Evolutionary conservation across 2,797 vertebrate species (phyloP).

Genomic region (Aphelocoma californica): DNA sequence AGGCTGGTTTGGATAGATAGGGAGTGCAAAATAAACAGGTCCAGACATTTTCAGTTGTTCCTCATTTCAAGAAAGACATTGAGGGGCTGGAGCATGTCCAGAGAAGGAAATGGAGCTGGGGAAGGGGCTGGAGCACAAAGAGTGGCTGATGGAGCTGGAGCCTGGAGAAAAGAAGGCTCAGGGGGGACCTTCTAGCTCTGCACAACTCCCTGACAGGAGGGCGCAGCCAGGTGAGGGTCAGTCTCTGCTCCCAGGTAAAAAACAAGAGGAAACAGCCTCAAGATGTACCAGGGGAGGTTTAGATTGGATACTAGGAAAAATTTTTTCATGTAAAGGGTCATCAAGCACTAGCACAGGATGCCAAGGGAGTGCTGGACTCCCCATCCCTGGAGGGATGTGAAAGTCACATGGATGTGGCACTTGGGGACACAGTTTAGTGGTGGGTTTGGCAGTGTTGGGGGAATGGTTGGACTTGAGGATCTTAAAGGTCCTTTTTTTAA

Average conservation of each 20-base stretch:
- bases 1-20: background rate
- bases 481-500: background rate
- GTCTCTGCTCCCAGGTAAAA: background rate
- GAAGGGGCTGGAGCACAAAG: background rate
- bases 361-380: background rate
- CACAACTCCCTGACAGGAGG: background rate
- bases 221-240: fast-evolving
- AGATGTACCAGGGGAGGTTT: background rate
- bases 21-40: background rate
- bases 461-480: background rate
- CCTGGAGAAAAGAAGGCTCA: background rate
- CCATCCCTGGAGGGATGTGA: background rate
- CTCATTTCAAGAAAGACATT: background rate
- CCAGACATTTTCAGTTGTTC: background rate
- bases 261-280: fast-evolving
- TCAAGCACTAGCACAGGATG: background rate
- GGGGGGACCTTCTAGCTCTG: fast-evolving
- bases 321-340: background rate
- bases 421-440: background rate
- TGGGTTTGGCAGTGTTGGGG: too few relatives aligned
- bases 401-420: background rate
- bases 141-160: background rate
- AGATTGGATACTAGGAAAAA: background rate
- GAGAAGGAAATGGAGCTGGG: fast-evolving
- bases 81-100: fast-evolving